phyloP scores from a whole-genome alignment of 2,113 vertebrate genomes.

The Engraulis encrasicolus region DNA sequence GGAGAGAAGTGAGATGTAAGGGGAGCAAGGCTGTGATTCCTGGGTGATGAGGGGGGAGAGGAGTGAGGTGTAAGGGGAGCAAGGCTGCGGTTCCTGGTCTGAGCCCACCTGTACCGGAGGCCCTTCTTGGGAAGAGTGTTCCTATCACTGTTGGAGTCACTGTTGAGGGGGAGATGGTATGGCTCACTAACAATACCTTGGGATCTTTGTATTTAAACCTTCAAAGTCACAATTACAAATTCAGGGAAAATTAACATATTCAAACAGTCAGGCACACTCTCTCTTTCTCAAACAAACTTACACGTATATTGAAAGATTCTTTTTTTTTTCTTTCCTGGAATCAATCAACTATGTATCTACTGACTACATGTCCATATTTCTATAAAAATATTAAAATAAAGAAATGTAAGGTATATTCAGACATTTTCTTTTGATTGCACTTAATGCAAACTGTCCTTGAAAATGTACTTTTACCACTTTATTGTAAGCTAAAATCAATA shows the following conservation, averaged over 20 bases:
- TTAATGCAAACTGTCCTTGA: background rate
- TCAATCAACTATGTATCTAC: too few relatives aligned
- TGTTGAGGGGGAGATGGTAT: conserved; percentile 77
- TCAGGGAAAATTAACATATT: conserved; percentile 8
- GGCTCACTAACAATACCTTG: conserved; percentile 29
- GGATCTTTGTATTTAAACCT: background rate
- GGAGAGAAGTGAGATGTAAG: background rate
- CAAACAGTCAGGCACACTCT: too few relatives aligned
- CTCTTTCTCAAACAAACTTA: too few relatives aligned
- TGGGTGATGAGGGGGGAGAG: too few relatives aligned
- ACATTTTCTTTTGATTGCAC: too few relatives aligned
- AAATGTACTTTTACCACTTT: background rate
- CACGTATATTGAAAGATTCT: too few relatives aligned
- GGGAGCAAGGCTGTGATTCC: background rate
- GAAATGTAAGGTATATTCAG: too few relatives aligned
- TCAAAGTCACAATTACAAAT: background rate
- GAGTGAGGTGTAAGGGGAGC: background rate
- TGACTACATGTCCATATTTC: too few relatives aligned
- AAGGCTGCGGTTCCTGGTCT: conserved; percentile 56
- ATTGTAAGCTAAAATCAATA: too few relatives aligned
- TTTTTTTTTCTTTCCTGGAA: too few relatives aligned
- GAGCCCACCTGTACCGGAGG: conserved; percentile 89
- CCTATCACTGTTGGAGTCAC: conserved; percentile 94
- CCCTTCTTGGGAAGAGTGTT: conserved; percentile 99
- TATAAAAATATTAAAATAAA: too few relatives aligned